Percentiles rank a stretch among this genome's conserved stretches.
phyloP scores from a whole-genome alignment of 2,888 invertebrate species.

The Tillus elongatus region DNA sequence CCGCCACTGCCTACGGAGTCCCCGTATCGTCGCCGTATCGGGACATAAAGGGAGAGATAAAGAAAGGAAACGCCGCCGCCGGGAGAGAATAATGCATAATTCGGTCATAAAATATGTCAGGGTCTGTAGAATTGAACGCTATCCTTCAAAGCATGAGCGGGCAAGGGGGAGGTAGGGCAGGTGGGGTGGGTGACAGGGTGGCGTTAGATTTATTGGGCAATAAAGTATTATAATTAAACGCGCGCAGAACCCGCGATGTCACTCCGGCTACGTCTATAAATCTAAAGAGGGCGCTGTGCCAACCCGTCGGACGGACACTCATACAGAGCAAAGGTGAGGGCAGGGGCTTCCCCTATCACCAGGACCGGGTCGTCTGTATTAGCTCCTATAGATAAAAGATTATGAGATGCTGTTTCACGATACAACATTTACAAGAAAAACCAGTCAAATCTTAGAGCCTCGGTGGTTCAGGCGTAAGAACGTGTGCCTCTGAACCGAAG shows the following conservation, averaged over 20 bases:
- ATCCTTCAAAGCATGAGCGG: conserved; percentile 51
- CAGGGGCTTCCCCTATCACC: conserved; percentile 12
- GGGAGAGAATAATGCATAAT: conserved; percentile 48
- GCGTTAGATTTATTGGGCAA: conserved; percentile 64
- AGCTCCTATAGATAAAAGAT: too few relatives aligned
- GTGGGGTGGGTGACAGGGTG: conserved; percentile 42
- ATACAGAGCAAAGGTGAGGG: conserved; percentile 49
- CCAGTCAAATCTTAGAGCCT: too few relatives aligned
- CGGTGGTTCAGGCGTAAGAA: too few relatives aligned
- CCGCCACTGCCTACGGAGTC: too few relatives aligned
- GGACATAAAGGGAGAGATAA: conserved; percentile 21
- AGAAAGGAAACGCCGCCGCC: conserved; percentile 25
- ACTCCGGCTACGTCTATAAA: conserved; percentile 45
- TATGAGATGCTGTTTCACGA: too few relatives aligned
- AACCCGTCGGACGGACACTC: conserved; percentile 46
- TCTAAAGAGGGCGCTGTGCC: conserved; percentile 43
- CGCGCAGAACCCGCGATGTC: conserved; percentile 46
- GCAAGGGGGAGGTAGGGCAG: conserved; percentile 35
- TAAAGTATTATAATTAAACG: conserved; percentile 75
- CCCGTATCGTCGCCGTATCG: too few relatives aligned
- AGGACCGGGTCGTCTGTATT: conserved; percentile 1
- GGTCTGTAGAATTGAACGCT: conserved; percentile 59
- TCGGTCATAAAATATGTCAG: conserved; percentile 61
- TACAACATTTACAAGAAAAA: too few relatives aligned
- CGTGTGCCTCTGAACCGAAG: too few relatives aligned